These are phyloP conservation scores for Taurulus bubalis DNA, from an alignment of 2,113 vertebrate species.

Conservation along the genomic window DNA sequence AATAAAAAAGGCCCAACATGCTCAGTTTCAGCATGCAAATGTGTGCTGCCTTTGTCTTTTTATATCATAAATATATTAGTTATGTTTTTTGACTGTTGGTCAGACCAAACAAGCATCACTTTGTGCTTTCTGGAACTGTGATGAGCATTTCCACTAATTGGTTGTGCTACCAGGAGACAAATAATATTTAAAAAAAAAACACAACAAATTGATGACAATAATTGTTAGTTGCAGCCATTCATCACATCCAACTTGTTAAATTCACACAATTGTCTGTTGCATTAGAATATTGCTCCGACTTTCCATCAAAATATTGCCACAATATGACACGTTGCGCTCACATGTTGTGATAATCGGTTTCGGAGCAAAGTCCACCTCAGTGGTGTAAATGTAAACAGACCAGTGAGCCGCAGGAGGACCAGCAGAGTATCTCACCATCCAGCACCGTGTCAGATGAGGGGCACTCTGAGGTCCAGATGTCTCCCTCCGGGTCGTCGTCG, in stretches of 20 bases:
- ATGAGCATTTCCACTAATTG: neutral
- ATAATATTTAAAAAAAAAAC: neutral
- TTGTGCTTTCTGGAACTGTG: neutral
- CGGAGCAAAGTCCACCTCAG: neutral
- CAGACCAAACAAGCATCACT: neutral
- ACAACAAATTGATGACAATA: neutral
- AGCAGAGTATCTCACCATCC: conserved; percentile 80
- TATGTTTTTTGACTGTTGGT: neutral
- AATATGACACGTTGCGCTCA: neutral
- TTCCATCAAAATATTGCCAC: neutral
- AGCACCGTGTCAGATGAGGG: conserved; percentile 69
- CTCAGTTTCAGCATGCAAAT: neutral
- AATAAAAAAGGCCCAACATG: neutral
- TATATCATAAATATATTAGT: neutral
- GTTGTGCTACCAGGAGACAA: neutral
- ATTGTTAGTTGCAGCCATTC: neutral
- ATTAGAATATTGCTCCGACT: neutral
- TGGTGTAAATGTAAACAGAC: neutral
- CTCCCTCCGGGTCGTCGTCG: conserved; percentile 90
- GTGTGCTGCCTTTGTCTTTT: too few species aligned
- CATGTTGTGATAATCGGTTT: neutral
- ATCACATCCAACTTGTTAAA: neutral
- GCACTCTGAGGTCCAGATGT: conserved; percentile 79
- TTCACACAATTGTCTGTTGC: neutral
- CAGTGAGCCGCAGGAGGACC: neutral